Base-by-base conservation (phyloP, 2,888 invertebrate genomes). In the Ypsolopha sequella region DNA sequence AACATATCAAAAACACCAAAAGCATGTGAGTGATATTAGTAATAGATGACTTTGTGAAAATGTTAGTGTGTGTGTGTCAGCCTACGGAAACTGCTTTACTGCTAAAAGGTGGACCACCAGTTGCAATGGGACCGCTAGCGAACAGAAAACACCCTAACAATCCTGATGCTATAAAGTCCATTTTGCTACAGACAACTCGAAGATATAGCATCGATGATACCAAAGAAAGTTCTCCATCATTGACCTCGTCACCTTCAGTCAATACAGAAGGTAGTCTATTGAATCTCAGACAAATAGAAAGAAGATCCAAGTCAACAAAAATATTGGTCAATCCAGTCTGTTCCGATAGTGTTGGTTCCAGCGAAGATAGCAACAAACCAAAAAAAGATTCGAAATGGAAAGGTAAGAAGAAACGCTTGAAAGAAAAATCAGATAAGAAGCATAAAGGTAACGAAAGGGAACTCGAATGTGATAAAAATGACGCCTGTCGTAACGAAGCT, bases 31-130 rank as follows among this genome's bases (percentile, higher is more conserved):
- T 76, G 72, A 73, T 73, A 73, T 64, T 68, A 74, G 70, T 70
- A 58, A 59, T 70, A 73, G 64, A 73, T 75, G 78, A 73, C 62
- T 54, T 54, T 58, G 68, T 73, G 60, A 88, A 81, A 77, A 91
- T 91, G 91, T 81, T 91, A 82, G 90, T 90, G 66, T 91, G 91
- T 80, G 90, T 91, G 61, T 91, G 91, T 73, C 91, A 91, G 70
- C 90, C 90, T 55, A 80, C 88, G 60, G 90, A 90, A 65, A 88
- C 89, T 58, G 85, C 85, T 52, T 67, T 87, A 64, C 70, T 87
- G 54, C 87, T 84, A 67, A 84, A 82, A 74, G 87, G 87, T 68
- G 85, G 86, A 64, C 78, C 82, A 64, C 80, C 88, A 66, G 68
- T 88, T 69, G 68, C 88, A 68, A 81, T 87, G 88, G 85, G 88